A percentile compares a stretch with the other conserved stretches of the same genome.
Conservation (phyloP, 2,888 invertebrate genomes). For the Ochlodes sylvanus region DNA sequence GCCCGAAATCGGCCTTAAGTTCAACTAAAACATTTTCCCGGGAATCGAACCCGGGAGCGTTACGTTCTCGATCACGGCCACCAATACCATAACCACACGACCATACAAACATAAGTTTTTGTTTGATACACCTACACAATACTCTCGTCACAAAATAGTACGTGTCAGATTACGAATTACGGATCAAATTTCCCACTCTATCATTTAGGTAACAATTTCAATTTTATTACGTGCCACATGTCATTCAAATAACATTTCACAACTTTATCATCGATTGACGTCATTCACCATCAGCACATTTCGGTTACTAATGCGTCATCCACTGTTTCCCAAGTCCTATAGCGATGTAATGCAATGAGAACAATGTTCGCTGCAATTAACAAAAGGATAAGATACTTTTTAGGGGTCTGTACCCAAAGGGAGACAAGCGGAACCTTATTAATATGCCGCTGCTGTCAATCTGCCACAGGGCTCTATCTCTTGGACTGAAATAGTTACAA, state of each 20-base stretch:
- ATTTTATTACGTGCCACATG: slow-evolving; percentile 7
- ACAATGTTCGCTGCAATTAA: slow-evolving; percentile 37
- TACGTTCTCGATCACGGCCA: too few relatives aligned
- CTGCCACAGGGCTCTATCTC: too few relatives aligned
- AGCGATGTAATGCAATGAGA: slow-evolving; percentile 32
- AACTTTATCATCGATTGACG: slow-evolving; percentile 39
- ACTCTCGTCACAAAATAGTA: not conserved
- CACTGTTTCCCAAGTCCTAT: slow-evolving; percentile 32
- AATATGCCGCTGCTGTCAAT: too few relatives aligned
- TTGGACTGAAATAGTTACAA: too few relatives aligned
- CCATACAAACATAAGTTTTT: too few relatives aligned
- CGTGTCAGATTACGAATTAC: not conserved
- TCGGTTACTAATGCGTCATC: slow-evolving; percentile 41
- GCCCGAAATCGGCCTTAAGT: too few relatives aligned
- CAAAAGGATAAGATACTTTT: slow-evolving; percentile 27
- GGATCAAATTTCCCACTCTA: not conserved
- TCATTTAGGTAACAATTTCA: not conserved
- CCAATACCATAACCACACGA: too few relatives aligned
- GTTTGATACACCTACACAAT: too few relatives aligned
- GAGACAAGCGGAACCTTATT: too few relatives aligned
- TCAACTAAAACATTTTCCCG: too few relatives aligned
- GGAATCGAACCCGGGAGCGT: too few relatives aligned
- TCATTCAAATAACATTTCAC: slow-evolving; percentile 1
- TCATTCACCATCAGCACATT: slow-evolving; percentile 40
- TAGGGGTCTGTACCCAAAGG: too few relatives aligned